These are phyloP conservation scores for Chrysaora quinquecirrha DNA, from an alignment of 30 jellyfish, hydroid and myxozoan genomes.

Conservation along the genomic window DNA sequence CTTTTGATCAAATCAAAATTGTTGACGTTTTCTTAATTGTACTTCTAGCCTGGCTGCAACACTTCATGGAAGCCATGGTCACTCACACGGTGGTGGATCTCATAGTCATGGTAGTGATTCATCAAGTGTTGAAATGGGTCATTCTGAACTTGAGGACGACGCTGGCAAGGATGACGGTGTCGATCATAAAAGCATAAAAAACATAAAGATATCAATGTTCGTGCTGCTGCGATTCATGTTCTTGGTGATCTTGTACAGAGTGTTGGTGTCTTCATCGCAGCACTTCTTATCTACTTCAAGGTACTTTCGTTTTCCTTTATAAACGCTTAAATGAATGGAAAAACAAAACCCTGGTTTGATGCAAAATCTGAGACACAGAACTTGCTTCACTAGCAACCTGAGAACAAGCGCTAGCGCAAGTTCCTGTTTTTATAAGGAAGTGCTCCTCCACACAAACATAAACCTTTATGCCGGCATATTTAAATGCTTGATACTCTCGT, in stretches of 20 bases:
- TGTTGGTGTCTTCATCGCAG: slow-evolving; percentile 93
- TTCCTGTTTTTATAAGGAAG: no score
- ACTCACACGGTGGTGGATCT: slow-evolving; percentile 77
- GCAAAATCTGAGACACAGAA: no score
- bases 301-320: slow-evolving; percentile 6
- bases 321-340: no score
- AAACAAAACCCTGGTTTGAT: no score
- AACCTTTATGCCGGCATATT: no score
- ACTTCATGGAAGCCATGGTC: slow-evolving; percentile 88
- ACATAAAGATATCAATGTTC: slow-evolving; percentile 82
- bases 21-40: no score
- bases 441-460: no score
- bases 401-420: no score
- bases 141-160: slow-evolving; percentile 29
- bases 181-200: slow-evolving; percentile 52
- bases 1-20: no score
- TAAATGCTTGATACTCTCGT: no score
- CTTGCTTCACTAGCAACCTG: no score
- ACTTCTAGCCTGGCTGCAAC: slow-evolving; percentile 84
- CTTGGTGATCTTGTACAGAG: slow-evolving; percentile 95
- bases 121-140: slow-evolving; percentile 10
- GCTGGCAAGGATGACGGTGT: slow-evolving; percentile 17
- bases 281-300: slow-evolving; percentile 84
- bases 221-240: slow-evolving; percentile 97
- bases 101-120: slow-evolving; percentile 66